Evolutionary conservation across 2,797 vertebrate species (phyloP).

Genomic region (Chelonia mydas): DNA sequence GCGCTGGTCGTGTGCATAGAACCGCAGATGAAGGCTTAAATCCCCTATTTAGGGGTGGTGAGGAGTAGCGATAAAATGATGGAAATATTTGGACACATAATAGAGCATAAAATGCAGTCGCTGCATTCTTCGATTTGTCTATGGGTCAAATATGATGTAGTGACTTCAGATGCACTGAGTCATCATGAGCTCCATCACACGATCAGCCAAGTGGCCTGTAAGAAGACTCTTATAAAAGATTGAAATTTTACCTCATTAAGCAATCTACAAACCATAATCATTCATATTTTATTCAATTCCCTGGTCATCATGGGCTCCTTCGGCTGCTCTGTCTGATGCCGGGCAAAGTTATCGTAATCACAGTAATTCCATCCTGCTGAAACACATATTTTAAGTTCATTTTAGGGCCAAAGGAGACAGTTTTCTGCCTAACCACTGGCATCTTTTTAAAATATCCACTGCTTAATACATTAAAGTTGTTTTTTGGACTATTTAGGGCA

Average conservation of each 20-base stretch:
- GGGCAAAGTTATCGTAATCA: background rate
- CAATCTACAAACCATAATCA: background rate
- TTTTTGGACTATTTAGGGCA: background rate
- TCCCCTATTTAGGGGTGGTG: background rate
- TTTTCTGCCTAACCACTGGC: background rate
- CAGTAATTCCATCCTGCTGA: background rate
- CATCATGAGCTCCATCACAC: background rate
- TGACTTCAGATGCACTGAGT: slow-evolving; percentile 16
- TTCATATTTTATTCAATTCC: background rate
- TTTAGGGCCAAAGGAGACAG: background rate
- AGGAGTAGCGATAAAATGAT: too few relatives aligned
- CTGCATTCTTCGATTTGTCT: background rate
- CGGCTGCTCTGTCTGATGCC: background rate
- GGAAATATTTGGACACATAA: fast-evolving
- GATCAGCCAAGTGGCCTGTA: background rate
- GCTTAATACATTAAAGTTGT: slow-evolving; percentile 8
- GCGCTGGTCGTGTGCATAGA: fast-evolving
- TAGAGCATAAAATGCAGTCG: background rate
- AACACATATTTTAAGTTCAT: background rate
- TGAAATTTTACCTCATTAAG: background rate
- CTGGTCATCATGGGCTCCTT: background rate
- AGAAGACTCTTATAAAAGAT: background rate
- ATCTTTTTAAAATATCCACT: background rate
- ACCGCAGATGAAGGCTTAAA: background rate
- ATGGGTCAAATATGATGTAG: background rate